Percentiles rank a stretch among this genome's conserved stretches.
Conservation (phyloP, 2,113 vertebrate genomes). For the Lampris megalopsis region DNA sequence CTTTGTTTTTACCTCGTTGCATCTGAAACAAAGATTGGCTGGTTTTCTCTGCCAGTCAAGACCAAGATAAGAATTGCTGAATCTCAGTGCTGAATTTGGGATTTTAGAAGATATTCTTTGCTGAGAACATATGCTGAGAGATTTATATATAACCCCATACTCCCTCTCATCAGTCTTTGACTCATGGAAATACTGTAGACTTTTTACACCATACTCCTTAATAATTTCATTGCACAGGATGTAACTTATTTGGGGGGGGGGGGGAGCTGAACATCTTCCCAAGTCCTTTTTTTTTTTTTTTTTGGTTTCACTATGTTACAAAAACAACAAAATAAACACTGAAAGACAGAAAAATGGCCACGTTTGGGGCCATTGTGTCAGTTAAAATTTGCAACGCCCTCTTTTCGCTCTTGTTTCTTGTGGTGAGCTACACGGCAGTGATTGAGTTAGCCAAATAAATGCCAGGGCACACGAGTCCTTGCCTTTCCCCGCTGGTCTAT, state of each 20-base stretch:
- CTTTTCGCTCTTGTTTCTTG: constrained; percentile 7
- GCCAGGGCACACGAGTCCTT: constrained; percentile 4
- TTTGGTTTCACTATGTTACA: background rate
- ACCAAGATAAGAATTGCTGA: constrained; percentile 72
- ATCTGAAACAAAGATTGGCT: constrained; percentile 76
- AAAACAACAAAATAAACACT: background rate
- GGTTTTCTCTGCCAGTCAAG: constrained; percentile 75
- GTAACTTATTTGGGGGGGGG: constrained; percentile 8
- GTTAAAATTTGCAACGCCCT: background rate
- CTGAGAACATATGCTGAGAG: constrained; percentile 65
- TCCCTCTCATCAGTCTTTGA: constrained; percentile 22
- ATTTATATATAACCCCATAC: constrained; percentile 51
- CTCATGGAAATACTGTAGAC: constrained; percentile 20
- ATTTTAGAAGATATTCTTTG: constrained; percentile 63
- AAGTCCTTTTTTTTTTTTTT: background rate
- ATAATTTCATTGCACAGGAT: constrained; percentile 27
- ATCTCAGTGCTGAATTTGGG: constrained; percentile 62
- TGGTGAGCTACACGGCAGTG: background rate
- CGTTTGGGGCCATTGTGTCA: background rate
- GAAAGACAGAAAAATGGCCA: background rate
- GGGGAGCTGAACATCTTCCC: background rate
- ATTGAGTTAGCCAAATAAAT: constrained; percentile 48
- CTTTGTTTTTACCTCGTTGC: constrained; percentile 76
- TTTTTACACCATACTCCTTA: constrained; percentile 22
- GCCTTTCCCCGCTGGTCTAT: constrained; percentile 37